Base-by-base conservation (phyloP, 1,140 invertebrate species). In the Caerostris extrusa region DNA sequence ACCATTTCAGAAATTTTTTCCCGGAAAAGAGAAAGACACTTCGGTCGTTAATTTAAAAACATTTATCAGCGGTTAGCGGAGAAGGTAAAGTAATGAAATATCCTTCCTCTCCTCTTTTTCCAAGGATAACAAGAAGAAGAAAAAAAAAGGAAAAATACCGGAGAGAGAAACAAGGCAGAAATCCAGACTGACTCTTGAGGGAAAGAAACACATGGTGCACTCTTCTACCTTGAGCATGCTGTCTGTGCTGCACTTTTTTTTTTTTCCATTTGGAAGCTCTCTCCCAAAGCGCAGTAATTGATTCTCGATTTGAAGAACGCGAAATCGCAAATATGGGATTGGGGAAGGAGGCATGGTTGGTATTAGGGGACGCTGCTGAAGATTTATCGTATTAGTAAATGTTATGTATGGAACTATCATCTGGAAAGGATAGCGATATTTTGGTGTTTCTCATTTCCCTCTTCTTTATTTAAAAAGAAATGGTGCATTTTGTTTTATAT, bases 41-140 rank as follows among this genome's bases (percentile, higher is more conserved):
- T 83, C 69, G 77, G 91, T 93, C 83, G 82, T 93, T 93, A 93
- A 93, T 93, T 93, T 93, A 93, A 93, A 93, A 93, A 93, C 92
- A 93, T 93, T 93, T 93, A 93, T 93, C 92, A 93, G 85, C 86
- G 61, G 81, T 92, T 92, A 86, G 60, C 81, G 61, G 91, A 92
- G 82, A 83, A 91, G 90, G 92, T 88, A 83, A 91, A 77, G 92
- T 88, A 93, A 93, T 93, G 92, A 93, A 93, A 93, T 93, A 93
- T 89, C 67, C 86, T 53, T 82, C 83, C 89, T 17, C 82, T 34
- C 7, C 17, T 64, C 56, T 50, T 53, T 19, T 58, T 58, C 57
- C 58, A 34, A 34, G 34, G 34, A 34, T 34, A 34, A 55, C 64
- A 4, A 8, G 34, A 56, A 55, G n/a, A n/a, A 56, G 34, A 8